These are phyloP conservation scores for Myocastor coypus DNA, from an alignment of 2,113 vertebrate species.

Conservation along the genomic window DNA sequence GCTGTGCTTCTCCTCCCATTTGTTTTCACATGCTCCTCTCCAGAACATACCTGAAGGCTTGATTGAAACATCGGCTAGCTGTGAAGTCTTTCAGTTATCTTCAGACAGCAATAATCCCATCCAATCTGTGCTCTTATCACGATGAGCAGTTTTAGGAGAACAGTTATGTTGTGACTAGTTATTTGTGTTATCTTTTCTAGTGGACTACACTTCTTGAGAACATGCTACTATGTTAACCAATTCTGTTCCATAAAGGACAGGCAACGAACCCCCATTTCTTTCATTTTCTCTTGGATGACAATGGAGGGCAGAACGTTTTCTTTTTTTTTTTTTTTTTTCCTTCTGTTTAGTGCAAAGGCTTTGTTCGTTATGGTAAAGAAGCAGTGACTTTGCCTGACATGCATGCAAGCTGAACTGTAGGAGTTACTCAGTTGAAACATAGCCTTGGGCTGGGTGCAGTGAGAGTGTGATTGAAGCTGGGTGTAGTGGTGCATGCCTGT, in stretches of 20 bases:
- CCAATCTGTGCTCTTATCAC: neutral
- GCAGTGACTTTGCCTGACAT: neutral
- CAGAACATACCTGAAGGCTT: neutral
- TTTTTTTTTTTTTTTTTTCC: neutral
- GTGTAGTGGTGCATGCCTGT: too few relatives aligned
- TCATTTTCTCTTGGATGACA: neutral
- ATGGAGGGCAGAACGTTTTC: neutral
- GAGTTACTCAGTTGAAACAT: neutral
- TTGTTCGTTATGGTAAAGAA: constrained; percentile 34
- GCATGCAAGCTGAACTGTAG: neutral
- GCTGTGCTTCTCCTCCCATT: neutral
- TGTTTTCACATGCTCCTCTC: neutral
- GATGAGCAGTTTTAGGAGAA: neutral
- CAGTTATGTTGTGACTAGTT: neutral
- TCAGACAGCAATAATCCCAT: neutral
- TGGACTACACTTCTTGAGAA: constrained; percentile 25
- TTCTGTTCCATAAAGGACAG: neutral
- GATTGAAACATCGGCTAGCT: neutral
- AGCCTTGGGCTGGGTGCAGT: neutral
- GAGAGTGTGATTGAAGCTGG: too few relatives aligned
- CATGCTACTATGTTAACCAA: neutral
- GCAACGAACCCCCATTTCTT: neutral
- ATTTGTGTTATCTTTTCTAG: constrained; percentile 7
- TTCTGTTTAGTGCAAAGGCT: constrained; percentile 13
- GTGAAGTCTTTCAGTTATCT: neutral